Base-by-base conservation (phyloP, 2,113 vertebrate genomes). In the Ailurus styani region DNA sequence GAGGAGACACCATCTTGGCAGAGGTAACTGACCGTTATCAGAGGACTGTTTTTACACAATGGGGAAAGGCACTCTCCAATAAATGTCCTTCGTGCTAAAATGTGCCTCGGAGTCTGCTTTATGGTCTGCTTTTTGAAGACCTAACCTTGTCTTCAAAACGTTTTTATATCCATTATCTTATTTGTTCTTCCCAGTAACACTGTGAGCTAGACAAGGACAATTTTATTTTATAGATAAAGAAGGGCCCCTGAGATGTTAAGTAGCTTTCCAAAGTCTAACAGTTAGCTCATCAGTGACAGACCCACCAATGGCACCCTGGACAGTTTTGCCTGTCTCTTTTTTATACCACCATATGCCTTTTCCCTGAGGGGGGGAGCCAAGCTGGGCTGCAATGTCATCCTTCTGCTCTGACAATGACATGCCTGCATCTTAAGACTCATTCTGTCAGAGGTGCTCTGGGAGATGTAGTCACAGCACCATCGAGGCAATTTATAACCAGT, bases 401-500 rank as follows among this genome's bases (percentile, higher is more conserved):
- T 95, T 93, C 72, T 75, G 52, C 55, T 85, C 7, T 86, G 90
- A 92, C 57, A 96, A 64, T 78, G 88, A 90, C 55, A 87, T 66
- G 70, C 37, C 34, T 84, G 66, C n/a, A 86, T 95, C 52, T 93
- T 96, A 85, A 98, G 81, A 50, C n/a, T 96, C 73, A 64, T 66
- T 95, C 79, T 96, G 70, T 96, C 91, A 96, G 90, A 96, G 40
- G 45, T 79, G 27, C 60, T 90, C 50, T 75, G 50, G 70, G 45
- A 83, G 84, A 97, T 75, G 57, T 95, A 96, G 75, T 97, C 95
- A 94, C 92, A 92, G 68, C 34, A 93, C 91, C 96, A 95, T 91
- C 94, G 97, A 97, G 40, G n/a, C 93, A 97, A 98, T 98, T 98
- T 98, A 98, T 92, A 98, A 78, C 52, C 93, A 62, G 47, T 62